Evolutionary conservation across 2,113 vertebrate species (phyloP), one percentile per base, ranked within the genome.

Genomic region (Rhizomys pruinosus): DNA sequence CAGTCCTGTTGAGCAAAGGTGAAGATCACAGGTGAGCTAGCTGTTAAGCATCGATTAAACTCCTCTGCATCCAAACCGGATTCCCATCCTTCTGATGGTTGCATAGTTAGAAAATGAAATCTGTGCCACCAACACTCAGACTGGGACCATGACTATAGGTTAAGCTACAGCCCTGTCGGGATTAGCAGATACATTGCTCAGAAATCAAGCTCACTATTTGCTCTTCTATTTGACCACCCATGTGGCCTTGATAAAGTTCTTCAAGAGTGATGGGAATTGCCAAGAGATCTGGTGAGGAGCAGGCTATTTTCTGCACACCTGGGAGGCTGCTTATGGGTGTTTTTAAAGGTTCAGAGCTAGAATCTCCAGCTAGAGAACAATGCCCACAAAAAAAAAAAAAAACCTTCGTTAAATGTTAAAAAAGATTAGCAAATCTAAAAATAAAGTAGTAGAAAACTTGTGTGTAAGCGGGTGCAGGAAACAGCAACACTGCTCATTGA

Each of bases 401-500:
- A 22, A 42, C 90, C 69, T 94, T 97, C 96, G 94, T 96, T 98
- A 97, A 96, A 96, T 96, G 85, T 95, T 97, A 82, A 97, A 97
- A n/a, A 97, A 64, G 64, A 92, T 97, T 98, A 97, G 96, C 94
- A 96, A 97, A 98, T 97, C 95, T 97, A 91, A 97, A 95, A 92
- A 93, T 95, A 95, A 97, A 87, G 80, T 94, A 95, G 90, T 71
- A 59, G 76, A 95, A 96, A 97, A 96, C 84, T 97, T 94, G 82
- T 98, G 94, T 97, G 94, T 97, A 98, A 98, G 96, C 97, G 57
- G 12, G 96, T 97, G 73, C 37, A 72, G 87, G 96, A 97, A 97
- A 97, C 97, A 98, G 98, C 98, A 98, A 89, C 98, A 98, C 97
- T 97, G 97, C 95, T 97, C 97, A 97, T 96, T 97, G 98, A 98